phyloP scores from a whole-genome alignment of 37 sponge, comb jelly and placozoan species.

The Ephydatia muelleri region DNA sequence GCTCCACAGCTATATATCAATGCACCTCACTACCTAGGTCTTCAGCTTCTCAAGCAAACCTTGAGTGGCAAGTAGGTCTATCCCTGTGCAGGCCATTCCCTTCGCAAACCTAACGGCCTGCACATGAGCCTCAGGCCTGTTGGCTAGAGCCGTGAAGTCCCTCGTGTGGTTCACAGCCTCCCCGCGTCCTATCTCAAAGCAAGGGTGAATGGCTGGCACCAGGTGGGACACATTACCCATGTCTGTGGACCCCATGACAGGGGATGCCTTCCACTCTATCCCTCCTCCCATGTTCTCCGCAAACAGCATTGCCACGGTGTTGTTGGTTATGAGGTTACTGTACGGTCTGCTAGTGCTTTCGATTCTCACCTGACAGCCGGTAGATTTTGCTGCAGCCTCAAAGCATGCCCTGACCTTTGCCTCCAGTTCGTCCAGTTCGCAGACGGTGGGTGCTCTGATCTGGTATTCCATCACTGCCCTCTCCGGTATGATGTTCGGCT shows the following conservation, averaged over 20 bases:
- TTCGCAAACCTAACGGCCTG: constrained; percentile 63
- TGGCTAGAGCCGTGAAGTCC: constrained; percentile 67
- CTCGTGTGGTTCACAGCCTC: constrained; percentile 64
- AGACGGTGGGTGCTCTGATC: constrained; percentile 59
- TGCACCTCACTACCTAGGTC: no score
- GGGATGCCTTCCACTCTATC: not conserved
- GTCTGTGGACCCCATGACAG: constrained; percentile 57
- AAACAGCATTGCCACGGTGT: constrained; percentile 38
- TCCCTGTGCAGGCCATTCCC: constrained; percentile 71
- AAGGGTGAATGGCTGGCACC: constrained; percentile 88
- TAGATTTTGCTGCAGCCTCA: constrained; percentile 71
- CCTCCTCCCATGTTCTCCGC: constrained; percentile 24
- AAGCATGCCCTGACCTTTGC: constrained; percentile 55
- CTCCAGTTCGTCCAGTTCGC: constrained; percentile 52
- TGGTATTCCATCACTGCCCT: constrained; percentile 43
- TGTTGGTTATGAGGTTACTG: constrained; percentile 60
- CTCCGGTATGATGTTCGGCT: constrained; percentile 85
- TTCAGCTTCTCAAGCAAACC: constrained; percentile 57
- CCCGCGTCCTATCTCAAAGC: constrained; percentile 57
- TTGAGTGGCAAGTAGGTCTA: constrained; percentile 65
- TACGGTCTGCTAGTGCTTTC: constrained; percentile 10
- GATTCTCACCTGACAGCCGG: constrained; percentile 73
- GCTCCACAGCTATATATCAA: no score
- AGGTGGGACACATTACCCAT: constrained; percentile 84
- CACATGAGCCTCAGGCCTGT: constrained; percentile 58